Evolutionary conservation across 1,140 invertebrate genomes (phyloP).

Genomic region (Druon quercuslanigerum): DNA sequence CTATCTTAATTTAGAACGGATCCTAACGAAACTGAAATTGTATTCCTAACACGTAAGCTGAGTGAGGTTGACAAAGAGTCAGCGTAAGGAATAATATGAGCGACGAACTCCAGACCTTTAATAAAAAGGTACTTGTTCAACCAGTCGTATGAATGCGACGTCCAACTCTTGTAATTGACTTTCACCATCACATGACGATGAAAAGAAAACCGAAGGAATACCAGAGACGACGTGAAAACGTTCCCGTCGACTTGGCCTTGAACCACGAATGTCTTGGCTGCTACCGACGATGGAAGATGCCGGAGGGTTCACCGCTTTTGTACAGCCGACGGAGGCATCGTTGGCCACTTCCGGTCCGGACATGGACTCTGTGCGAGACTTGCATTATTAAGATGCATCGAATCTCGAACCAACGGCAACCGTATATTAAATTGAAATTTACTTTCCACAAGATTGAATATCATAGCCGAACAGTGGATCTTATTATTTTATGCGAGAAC

Average conservation of each 20-base stretch:
- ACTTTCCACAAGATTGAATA: neutral
- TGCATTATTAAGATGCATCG: neutral
- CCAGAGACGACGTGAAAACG: conserved; percentile 1
- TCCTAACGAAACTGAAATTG: too few relatives aligned
- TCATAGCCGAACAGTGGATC: neutral
- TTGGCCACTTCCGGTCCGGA: conserved; percentile 23
- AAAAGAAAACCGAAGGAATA: conserved; percentile 9
- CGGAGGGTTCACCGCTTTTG: conserved; percentile 6
- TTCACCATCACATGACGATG: conserved; percentile 7
- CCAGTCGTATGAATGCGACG: conserved; percentile 11
- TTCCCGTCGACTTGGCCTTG: neutral
- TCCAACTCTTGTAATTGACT: neutral
- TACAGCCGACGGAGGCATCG: conserved; percentile 11
- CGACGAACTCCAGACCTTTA: neutral
- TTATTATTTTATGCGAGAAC: too few relatives aligned
- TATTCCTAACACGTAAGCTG: too few relatives aligned
- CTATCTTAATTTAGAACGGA: too few relatives aligned
- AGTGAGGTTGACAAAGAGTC: neutral
- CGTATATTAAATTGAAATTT: neutral
- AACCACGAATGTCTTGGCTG: neutral
- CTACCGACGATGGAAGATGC: neutral
- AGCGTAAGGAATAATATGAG: neutral
- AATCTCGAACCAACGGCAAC: neutral
- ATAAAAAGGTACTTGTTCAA: conserved; percentile 15
- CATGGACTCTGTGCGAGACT: conserved; percentile 2